Conservation (phyloP, 2,113 vertebrate genomes). For the Megaceryle maxima region DNA sequence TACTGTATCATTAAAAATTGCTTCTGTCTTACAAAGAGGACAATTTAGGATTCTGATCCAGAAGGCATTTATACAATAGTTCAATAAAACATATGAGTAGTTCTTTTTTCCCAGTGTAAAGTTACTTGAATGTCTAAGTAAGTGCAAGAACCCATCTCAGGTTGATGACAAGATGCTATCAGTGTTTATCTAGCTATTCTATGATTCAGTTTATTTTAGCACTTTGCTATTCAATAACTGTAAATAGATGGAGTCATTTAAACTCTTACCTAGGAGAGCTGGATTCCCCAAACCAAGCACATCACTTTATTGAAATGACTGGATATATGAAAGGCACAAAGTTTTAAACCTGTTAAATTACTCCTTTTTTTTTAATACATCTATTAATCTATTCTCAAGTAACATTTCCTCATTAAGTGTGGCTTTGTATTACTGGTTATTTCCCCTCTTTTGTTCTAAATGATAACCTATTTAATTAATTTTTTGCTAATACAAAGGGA, state of each 20-base stretch:
- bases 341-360: not conserved
- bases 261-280: not conserved
- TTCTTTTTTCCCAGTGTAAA: not conserved
- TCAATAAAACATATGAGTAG: not conserved
- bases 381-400: not conserved
- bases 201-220: not conserved
- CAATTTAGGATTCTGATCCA: not conserved
- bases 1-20: not conserved
- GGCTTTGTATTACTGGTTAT: not conserved
- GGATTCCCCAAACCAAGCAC: not conserved
- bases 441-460: constrained; percentile 36
- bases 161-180: not conserved
- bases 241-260: constrained; percentile 18
- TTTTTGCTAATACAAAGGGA: constrained; percentile 40
- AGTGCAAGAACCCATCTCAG: not conserved
- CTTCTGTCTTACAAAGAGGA: not conserved
- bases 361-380: not conserved
- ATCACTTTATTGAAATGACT: not conserved
- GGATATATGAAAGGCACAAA: not conserved
- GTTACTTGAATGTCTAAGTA: not conserved
- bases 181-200: not conserved
- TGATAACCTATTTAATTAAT: constrained; percentile 41
- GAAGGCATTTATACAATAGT: not conserved
- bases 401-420: constrained; percentile 1
- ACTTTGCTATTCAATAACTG: not conserved